Evolutionary conservation across 1,140 invertebrate species (phyloP), one percentile per base, ranked within the genome.

Genomic region (Bacillus rossius): DNA sequence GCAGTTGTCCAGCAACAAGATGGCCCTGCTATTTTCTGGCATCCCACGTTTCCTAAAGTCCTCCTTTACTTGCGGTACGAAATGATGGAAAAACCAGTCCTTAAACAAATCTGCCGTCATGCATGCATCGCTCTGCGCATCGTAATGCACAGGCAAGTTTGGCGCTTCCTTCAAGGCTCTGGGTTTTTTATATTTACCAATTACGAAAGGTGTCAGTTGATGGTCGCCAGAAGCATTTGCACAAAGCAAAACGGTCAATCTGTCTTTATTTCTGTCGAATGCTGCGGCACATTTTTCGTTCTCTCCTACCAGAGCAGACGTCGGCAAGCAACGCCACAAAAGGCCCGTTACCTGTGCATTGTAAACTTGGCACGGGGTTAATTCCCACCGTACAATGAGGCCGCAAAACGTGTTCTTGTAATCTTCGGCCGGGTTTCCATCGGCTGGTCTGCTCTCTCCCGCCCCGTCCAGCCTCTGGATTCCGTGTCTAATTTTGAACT

Each of bases 1-100:
- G 48, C 69, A 73, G 63, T 77, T 78, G 63, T 79, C 76, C 10
- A 76, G 43, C 56, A 78, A 61, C 47, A 79, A 64, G 8, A 78
- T 55, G 55, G 72, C 69, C 61, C 74, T 71, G 51, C 69, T 61
- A 47, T 65, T 49, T 63, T 69, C 57, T 40, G 62, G 10, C 16
- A 16, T 47, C 16, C 57, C n/a, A 38, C 25, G 41, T 52, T 20
- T 22, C n/a, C n/a, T n/a, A n/a, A n/a, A n/a, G n/a, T 61, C 5
- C 26, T 34, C 58, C 61, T 69, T 68, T 49, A 67, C 64, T 62
- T 61, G 59, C 59, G 58, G 61, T 14, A 70, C 61, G 65, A 71
- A 70, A 29, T 54, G 43, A 26, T 64, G 55, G 51, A 60, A 64
- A 61, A 65, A 70, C 65, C 68, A 70, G n/a, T 70, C 59, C 40